A percentile compares a stretch with the other conserved stretches of the same genome.
Conservation (phyloP, 2,888 invertebrate genomes). For the Noctua fimbriata region DNA sequence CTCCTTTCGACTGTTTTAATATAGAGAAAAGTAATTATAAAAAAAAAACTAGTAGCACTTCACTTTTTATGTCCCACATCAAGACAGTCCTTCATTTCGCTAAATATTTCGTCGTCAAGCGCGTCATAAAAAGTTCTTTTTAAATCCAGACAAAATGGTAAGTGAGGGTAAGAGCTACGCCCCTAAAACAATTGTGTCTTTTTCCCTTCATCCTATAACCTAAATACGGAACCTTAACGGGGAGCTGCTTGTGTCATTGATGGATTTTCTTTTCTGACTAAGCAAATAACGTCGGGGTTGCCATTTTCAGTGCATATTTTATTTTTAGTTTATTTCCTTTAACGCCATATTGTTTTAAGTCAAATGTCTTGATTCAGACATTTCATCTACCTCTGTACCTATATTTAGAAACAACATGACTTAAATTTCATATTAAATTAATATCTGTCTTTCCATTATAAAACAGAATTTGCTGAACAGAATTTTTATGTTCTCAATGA, state of each 20-base stretch:
- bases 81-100: conserved; percentile 8
- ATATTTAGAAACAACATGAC: not conserved
- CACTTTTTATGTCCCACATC: not conserved
- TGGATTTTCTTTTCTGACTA: conserved; percentile 48
- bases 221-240: conserved; percentile 40
- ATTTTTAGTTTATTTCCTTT: conserved; percentile 16
- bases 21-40: not conserved
- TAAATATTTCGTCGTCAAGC: conserved; percentile 36
- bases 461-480: not conserved
- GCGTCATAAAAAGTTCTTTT: conserved; percentile 40
- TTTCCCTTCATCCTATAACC: conserved; percentile 33
- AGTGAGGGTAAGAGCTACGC: conserved; percentile 26
- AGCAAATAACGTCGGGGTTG: conserved; percentile 35
- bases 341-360: not conserved
- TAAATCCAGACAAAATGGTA: conserved; percentile 44
- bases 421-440: not conserved
- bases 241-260: conserved; percentile 59
- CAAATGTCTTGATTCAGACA: not conserved
- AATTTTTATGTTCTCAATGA: not conserved
- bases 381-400: not conserved
- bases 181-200: conserved; percentile 54
- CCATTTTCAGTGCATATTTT: conserved; percentile 21
- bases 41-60: conserved; percentile 7
- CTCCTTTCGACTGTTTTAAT: not conserved
- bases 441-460: not conserved